Base-by-base conservation (phyloP, 2,888 invertebrate species). In the Andrena marginata region DNA sequence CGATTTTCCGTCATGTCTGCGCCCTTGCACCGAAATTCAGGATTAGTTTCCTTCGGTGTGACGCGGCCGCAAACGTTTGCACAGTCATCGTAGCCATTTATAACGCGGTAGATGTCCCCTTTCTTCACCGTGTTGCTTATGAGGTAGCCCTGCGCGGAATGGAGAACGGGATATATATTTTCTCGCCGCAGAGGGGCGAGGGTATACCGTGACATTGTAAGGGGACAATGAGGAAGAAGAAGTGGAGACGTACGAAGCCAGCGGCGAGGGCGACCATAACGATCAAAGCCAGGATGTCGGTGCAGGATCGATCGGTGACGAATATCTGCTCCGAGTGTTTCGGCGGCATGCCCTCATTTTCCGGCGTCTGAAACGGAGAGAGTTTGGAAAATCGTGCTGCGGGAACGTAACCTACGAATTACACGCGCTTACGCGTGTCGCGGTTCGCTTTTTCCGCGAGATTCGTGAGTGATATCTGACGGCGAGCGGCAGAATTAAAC, bases 41-140 rank as follows among this genome's bases (percentile, higher is more conserved):
- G 91, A 84, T 92, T 85, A 20, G 77, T 89, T 77, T 93, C 91
- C 6, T 71, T 80, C 26, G 85, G 78, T 51, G 95, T 96, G 65
- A 94, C 92, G 64, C 93, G 93, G 1, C 96, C 96, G 89, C 97
- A 97, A n/a, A 96, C 93, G 90, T 96, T 95, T 3, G 95, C 96
- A 88, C 96, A 96, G 86, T 95, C 95, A 89, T 97, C 96, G 88
- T 96, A 96, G 8, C 96, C 96, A 88, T 96, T 95, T 59, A 96
- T 92, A 29, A 96, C 93, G 23, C 96, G 94, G 86, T 94, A 94
- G 35, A 96, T 94, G 90, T 96, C 95, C 0, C 96, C 96, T 84
- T 95, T 93, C 71, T 87, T 89, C 60, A 79, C 88, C 4, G 90
- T 88, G 16, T 82, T 84, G 56, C 87, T 89, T 72, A 95, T 84